Evolutionary conservation across 2,888 invertebrate genomes (phyloP), one percentile per base, ranked within the genome.

Genomic region (Dascillus cervinus): DNA sequence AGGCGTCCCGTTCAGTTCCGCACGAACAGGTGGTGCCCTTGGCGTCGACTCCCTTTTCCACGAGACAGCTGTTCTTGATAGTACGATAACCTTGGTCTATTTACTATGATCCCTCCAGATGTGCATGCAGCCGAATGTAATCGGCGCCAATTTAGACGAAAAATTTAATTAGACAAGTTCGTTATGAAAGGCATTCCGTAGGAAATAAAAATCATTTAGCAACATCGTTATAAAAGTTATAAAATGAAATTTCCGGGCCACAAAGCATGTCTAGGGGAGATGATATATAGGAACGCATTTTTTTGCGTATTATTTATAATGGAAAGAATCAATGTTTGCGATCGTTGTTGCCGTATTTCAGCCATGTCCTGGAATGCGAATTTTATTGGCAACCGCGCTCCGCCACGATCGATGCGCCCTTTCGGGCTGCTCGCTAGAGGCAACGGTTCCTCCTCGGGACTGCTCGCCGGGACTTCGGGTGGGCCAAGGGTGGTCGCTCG

Each of bases 241-340:
- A 62, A 64, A 64, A 63, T 61, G 62, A 61, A 62, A 63, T 63
- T 63, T 63, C 62, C 62, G 62, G 58, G 56, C 61, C 61, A 62
- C 62, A 63, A 62, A 62, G 60, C 62, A 60, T 56, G 60, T 61
- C 58, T 59, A 53, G 48, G 51, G 56, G 55, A 56, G 59, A 64
- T 64, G 64, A 64, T 62, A 61, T 64, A 64, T 64, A 61, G 62
- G 60, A 62, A 63, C 62, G 62, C 62, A 63, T 64, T 64, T 64
- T n/a, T 64, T 63, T 62, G 62, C 62, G 60, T 62, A 62, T 60
- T 62, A 63, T 62, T 63, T 63, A 63, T 64, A 62, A 63, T 63
- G 62, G 60, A 61, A 63, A 62, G 61, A 62, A 64, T 64, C 62
- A 62, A 63, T 63, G 61, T 62, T 62, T 60, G 59, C 49, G 53